These are phyloP conservation scores for Esox masquinongy DNA, from an alignment of 2,797 vertebrate genomes.

Conservation along the genomic window DNA sequence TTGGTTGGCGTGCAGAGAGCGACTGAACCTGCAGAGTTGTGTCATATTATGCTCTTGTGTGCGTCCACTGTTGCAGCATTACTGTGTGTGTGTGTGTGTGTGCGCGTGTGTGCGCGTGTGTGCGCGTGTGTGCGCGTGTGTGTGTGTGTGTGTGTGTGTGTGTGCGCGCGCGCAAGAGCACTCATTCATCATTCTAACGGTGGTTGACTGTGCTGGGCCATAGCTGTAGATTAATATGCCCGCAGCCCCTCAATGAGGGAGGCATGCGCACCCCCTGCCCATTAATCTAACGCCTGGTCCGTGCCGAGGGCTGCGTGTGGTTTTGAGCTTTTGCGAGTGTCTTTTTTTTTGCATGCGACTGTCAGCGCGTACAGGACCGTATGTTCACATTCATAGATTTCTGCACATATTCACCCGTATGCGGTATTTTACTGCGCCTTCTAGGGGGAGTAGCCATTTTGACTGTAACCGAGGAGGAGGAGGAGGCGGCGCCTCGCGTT, in stretches of 20 bases:
- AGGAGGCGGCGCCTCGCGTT: neutral
- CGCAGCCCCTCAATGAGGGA: conserved; percentile 46
- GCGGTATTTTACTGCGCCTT: neutral
- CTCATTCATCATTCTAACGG: conserved; percentile 68
- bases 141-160: neutral
- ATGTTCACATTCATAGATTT: neutral
- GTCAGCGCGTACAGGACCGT: neutral
- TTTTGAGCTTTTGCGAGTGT: too few species aligned
- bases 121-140: conserved; percentile 34
- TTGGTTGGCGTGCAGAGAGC: conserved; percentile 46
- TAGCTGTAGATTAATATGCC: conserved; percentile 68
- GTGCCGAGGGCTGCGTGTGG: conserved; percentile 10
- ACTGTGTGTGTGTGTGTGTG: neutral
- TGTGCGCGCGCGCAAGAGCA: conserved; percentile 48
- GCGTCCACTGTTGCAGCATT: neutral
- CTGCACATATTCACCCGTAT: neutral
- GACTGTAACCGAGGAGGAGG: neutral
- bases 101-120: neutral
- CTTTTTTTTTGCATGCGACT: too few species aligned
- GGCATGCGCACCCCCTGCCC: conserved; percentile 49
- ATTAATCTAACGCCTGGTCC: conserved; percentile 64
- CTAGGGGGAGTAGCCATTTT: neutral
- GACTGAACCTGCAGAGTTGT: conserved; percentile 31
- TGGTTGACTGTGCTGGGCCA: conserved; percentile 46
- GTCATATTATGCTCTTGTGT: too few species aligned